Evolutionary conservation across 2,888 invertebrate genomes (phyloP).

Genomic region (Eristalis intricaria): DNA sequence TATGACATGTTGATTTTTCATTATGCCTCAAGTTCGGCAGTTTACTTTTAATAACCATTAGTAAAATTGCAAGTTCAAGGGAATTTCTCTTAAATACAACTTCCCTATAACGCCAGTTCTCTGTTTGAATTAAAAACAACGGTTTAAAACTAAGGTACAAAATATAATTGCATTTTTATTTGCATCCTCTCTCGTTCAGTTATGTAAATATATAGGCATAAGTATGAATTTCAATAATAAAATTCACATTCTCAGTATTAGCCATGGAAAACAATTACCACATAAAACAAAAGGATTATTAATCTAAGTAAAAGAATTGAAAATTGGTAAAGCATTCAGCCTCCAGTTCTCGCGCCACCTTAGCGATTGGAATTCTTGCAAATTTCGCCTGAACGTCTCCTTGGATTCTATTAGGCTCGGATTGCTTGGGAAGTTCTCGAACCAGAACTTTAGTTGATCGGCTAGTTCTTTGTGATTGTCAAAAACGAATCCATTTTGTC

Average conservation of each 20-base stretch:
- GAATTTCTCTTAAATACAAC: background rate
- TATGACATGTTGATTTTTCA: no score
- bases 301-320: conserved; percentile 77
- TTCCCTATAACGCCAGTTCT: background rate
- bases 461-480: conserved; percentile 87
- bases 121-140: background rate
- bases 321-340: conserved; percentile 79
- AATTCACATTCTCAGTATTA: background rate
- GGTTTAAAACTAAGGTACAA: conserved; percentile 55
- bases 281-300: conserved; percentile 46
- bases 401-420: conserved; percentile 83
- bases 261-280: conserved; percentile 7
- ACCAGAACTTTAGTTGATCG: conserved; percentile 87
- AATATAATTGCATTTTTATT: conserved; percentile 61
- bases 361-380: conserved; percentile 86
- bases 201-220: conserved; percentile 34
- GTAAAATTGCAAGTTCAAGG: no score
- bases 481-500: conserved; percentile 93
- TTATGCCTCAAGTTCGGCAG: no score
- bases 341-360: conserved; percentile 94
- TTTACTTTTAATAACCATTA: no score
- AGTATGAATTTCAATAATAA: background rate
- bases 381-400: conserved; percentile 84
- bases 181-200: conserved; percentile 8
- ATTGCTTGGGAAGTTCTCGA: conserved; percentile 88